A percentile compares a stretch with the other conserved stretches of the same genome.
Evolutionary conservation across 2,113 vertebrate genomes (phyloP).

Genomic region (Elgaria multicarinata): DNA sequence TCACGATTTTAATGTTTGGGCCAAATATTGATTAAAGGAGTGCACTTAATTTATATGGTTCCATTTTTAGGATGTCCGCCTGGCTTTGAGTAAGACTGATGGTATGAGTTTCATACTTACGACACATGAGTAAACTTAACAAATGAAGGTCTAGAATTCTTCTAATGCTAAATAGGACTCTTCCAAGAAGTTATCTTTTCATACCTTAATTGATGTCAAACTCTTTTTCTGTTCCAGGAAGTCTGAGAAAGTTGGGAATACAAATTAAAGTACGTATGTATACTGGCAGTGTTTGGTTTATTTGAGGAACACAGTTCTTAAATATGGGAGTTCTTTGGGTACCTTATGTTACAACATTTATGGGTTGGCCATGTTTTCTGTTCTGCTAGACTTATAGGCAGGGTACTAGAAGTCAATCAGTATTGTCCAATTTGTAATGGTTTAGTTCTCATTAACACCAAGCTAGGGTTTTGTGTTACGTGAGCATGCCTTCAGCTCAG

Average conservation of each 20-base stretch:
- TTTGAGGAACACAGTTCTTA: not conserved
- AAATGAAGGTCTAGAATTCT: not conserved
- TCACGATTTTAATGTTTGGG: not conserved
- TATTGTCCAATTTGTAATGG: not conserved
- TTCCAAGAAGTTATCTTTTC: not conserved
- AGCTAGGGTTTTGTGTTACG: not conserved
- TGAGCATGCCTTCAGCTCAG: not conserved
- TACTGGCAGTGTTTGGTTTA: not conserved
- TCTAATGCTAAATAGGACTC: not conserved
- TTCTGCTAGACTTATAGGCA: not conserved
- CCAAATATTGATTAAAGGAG: not conserved
- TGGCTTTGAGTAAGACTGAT: not conserved
- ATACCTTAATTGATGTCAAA: not conserved
- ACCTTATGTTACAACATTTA: not conserved
- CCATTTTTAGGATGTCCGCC: not conserved
- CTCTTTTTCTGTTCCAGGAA: not conserved
- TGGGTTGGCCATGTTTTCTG: not conserved
- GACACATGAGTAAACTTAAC: not conserved
- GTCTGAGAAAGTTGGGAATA: not conserved
- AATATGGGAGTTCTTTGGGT: not conserved
- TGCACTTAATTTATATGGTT: not conserved
- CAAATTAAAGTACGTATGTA: slow-evolving; percentile 15
- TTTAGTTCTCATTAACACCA: not conserved
- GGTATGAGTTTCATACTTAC: not conserved
- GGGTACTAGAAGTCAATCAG: not conserved